Evolutionary conservation across 2,113 vertebrate genomes (phyloP), one percentile per base, ranked within the genome.

Genomic region (Embiotoca jacksoni): DNA sequence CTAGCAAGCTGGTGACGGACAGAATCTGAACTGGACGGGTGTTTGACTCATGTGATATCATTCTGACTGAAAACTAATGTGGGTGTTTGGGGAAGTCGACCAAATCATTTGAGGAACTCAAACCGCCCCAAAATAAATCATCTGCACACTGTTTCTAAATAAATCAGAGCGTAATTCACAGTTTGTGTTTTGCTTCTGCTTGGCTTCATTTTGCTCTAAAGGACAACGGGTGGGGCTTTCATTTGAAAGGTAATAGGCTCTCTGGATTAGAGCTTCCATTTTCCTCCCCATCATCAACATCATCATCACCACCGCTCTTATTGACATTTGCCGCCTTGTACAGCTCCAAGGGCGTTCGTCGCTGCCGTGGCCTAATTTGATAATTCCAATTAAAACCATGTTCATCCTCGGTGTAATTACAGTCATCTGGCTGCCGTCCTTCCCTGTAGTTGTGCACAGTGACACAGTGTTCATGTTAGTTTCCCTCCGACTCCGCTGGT

Each of bases 331-430:
- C 54, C 7, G 6, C 68, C 37, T 60, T 55, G 30, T 32, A 2
- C 64, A n/a, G 10, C 58, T 72, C 36, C 57, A 60, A 61, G 61
- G 72, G 50, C 75, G 41, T 78, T 69, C 30, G 14, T 77, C 41
- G 61, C 71, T 11, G 23, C 23, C 23, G 44, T 71, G 63, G 59
- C 74, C 77, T 85, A 83, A 88, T 86, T 90, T 80, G 63, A 84
- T 89, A 32, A 89, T 80, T 85, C 72, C 69, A 89, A 83, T 76
- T 78, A 89, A 87, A 91, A 81, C 55, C 63, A 49, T 82, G 74
- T 80, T 89, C 80, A 89, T 88, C 49, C 65, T 83, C 37, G 37
- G 72, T 68, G 80, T 89, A 90, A 87, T 91, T 85, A 79, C 78
- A 88, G 80, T 81, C 88, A 91, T 87, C 83, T 92, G 83, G 77